A percentile compares a stretch with the other conserved stretches of the same genome.
phyloP scores from a whole-genome alignment of 2,797 vertebrate genomes.

The Labeo calbasu region DNA sequence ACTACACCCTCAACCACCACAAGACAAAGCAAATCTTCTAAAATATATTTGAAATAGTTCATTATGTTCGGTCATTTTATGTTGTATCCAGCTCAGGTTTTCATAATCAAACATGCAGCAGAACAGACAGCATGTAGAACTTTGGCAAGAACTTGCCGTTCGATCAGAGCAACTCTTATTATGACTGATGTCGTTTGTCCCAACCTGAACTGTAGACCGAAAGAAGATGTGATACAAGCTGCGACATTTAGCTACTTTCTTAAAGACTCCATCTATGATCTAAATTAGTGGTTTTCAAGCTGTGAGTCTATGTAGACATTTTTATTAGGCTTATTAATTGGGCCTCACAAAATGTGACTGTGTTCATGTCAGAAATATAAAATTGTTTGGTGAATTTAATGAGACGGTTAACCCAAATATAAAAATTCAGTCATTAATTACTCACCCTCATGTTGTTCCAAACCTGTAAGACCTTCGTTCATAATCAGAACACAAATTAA shows the following conservation, averaged over 20 bases:
- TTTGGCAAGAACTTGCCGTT: background rate
- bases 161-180: background rate
- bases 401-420: too few relatives aligned
- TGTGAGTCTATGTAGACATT: background rate
- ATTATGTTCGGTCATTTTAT: conserved; percentile 1
- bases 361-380: background rate
- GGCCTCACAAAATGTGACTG: background rate
- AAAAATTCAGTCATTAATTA: too few relatives aligned
- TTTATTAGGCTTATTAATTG: background rate
- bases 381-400: background rate
- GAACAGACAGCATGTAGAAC: background rate
- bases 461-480: too few relatives aligned
- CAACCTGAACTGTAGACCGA: background rate
- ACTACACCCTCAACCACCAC: background rate
- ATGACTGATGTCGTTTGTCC: background rate
- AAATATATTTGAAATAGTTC: background rate
- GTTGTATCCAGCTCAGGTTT: background rate
- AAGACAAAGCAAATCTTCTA: background rate
- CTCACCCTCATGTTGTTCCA: too few relatives aligned
- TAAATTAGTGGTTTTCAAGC: background rate
- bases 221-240: conserved; percentile 18
- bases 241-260: background rate
- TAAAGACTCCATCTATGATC: background rate
- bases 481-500: too few relatives aligned
- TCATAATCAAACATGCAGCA: background rate